A percentile compares a stretch with the other conserved stretches of the same genome.
Conservation (phyloP, 2,113 vertebrate genomes). For the Climacteris rufus region DNA sequence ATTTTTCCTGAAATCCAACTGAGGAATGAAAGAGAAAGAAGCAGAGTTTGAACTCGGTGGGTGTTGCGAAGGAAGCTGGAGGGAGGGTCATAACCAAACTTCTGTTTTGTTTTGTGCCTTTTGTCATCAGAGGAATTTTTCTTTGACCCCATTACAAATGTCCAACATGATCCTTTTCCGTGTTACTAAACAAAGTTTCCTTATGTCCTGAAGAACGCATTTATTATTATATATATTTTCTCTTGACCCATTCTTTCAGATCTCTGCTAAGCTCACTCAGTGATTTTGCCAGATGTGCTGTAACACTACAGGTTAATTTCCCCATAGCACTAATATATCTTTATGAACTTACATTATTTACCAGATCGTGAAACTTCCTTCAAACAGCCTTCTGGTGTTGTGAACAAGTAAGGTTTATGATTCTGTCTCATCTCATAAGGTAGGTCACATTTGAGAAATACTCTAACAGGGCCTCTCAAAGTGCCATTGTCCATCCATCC, state of each 20-base stretch:
- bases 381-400: not conserved
- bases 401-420: not conserved
- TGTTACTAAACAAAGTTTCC: not conserved
- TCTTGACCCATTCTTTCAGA: not conserved
- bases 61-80: not conserved
- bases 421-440: not conserved
- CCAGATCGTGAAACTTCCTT: not conserved
- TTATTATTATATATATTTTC: not conserved
- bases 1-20: not conserved
- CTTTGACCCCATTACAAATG: not conserved
- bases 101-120: not conserved
- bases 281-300: not conserved
- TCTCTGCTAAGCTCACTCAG: not conserved
- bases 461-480: not conserved
- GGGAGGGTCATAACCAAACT: not conserved
- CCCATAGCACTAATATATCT: not conserved
- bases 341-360: not conserved
- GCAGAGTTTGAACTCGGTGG: not conserved
- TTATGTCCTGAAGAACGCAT: not conserved
- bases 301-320: not conserved
- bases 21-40: not conserved
- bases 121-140: not conserved
- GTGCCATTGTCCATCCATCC: not conserved
- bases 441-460: not conserved
- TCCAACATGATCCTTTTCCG: not conserved